Evolutionary conservation across 2,113 vertebrate species (phyloP), one percentile per base, ranked within the genome.

Genomic region (Amazona vittata): DNA sequence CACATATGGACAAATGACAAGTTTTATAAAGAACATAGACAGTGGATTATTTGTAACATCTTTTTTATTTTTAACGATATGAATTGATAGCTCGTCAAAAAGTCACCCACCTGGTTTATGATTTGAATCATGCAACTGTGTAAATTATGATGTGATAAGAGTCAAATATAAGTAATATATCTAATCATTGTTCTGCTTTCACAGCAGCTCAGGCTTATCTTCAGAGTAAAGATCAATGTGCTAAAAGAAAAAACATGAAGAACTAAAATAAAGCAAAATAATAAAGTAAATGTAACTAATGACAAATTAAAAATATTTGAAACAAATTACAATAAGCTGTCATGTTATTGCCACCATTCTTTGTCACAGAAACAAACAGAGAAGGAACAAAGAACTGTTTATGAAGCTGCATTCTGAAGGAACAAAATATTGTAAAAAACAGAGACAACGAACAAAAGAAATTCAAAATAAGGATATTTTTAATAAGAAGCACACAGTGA

Each of bases 181-280:
- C 97, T 97, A 96, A 97, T 75, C 96, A 91, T 75, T 95, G 94
- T 75, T 98, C 97, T 97, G 97, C 96, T 93, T 93, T 93, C 97
- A 97, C 96, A 97, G 97, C 96, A 96, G 95, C 97, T 98, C 93
- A 92, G 94, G 96, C 93, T 92, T 97, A 96, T 98, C 98, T 98
- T 85, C 98, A 96, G 97, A 96, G 98, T 94, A 98, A 98, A 98
- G 98, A 97, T 98, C 98, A 98, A 98, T 98, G 98, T 96, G 98
- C 99, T 99, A 99, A 98, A 99, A 98, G 97, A 96, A 98, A 98
- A 98, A 98, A 97, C 97, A 93, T 97, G 93, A 91, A 97, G 96
- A 98, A 98, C 97, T 97, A 98, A 98, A 98, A 98, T 85, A 96
- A 97, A 97, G 96, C 96, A 93, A 98, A 98, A 98, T 97, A 97